These are phyloP conservation scores for Nomada ruficornis DNA, from an alignment of 2,888 invertebrate genomes.

Conservation along the genomic window DNA sequence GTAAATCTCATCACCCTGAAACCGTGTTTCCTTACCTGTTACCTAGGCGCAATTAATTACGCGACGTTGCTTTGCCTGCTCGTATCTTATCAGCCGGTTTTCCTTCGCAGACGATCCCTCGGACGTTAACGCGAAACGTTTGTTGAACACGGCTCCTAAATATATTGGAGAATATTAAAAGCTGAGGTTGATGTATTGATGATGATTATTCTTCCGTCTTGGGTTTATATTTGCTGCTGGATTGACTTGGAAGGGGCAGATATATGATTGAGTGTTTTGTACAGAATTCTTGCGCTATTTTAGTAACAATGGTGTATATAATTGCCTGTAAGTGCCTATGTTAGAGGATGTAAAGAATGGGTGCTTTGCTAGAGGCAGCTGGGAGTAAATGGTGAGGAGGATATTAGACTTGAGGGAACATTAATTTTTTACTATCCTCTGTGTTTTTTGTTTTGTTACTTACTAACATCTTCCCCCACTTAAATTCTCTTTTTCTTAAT, in stretches of 20 bases:
- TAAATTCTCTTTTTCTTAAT: too few relatives aligned
- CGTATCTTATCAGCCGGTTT: constrained; percentile 41
- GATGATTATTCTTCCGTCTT: background rate
- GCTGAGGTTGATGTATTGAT: background rate
- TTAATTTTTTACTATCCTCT: too few relatives aligned
- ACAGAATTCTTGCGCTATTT: too few relatives aligned
- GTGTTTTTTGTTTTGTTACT: too few relatives aligned
- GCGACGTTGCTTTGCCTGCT: background rate
- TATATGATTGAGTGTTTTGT: too few relatives aligned
- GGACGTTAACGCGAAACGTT: constrained; percentile 10
- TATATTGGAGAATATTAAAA: background rate
- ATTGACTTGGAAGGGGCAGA: too few relatives aligned
- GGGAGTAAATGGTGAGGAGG: too few relatives aligned
- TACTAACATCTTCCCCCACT: too few relatives aligned
- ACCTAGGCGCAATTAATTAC: constrained; percentile 45
- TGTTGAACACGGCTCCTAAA: background rate
- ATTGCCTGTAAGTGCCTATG: background rate
- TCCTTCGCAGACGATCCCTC: background rate
- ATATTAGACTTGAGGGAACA: too few relatives aligned
- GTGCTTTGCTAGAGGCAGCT: too few relatives aligned
- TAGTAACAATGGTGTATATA: background rate
- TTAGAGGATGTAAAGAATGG: background rate
- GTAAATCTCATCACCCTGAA: constrained; percentile 52
- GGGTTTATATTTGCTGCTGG: background rate
- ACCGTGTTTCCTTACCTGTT: constrained; percentile 23